phyloP scores from a whole-genome alignment of 2,113 vertebrate genomes.

The Apus apus region DNA sequence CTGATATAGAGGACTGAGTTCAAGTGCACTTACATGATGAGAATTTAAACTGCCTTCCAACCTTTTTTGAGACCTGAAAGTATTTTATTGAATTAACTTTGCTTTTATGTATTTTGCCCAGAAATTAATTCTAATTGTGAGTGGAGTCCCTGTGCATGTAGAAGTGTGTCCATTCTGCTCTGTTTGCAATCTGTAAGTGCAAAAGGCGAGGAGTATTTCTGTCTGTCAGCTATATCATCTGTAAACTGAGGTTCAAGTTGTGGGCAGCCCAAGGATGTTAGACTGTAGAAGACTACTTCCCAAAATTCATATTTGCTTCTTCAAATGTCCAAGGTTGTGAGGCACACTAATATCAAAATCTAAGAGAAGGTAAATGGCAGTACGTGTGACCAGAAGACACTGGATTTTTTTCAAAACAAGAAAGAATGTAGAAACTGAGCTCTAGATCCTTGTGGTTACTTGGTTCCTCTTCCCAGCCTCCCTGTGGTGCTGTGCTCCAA shows the following conservation, averaged over 20 bases:
- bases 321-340: not conserved
- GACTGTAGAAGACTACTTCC: not conserved
- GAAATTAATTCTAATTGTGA: constrained; percentile 17
- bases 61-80: constrained; percentile 24
- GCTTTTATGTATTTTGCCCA: constrained; percentile 11
- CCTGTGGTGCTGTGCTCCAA: fast-evolving
- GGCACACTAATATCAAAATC: not conserved
- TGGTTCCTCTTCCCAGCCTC: not conserved
- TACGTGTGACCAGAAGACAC: not conserved
- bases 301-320: not conserved
- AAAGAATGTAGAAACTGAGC: not conserved
- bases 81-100: constrained; percentile 28
- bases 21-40: constrained; percentile 12
- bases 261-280: not conserved
- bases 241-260: not conserved
- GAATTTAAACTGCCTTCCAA: constrained; percentile 42
- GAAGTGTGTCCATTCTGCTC: not conserved
- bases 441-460: not conserved
- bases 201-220: not conserved
- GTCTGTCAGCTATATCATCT: not conserved
- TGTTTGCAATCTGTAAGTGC: not conserved
- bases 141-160: not conserved
- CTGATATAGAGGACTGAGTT: constrained; percentile 13
- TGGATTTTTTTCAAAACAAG: not conserved
- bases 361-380: not conserved